Evolutionary conservation across 2,888 invertebrate genomes (phyloP), one percentile per base, ranked within the genome.

Genomic region (Incurvaria masculella): DNA sequence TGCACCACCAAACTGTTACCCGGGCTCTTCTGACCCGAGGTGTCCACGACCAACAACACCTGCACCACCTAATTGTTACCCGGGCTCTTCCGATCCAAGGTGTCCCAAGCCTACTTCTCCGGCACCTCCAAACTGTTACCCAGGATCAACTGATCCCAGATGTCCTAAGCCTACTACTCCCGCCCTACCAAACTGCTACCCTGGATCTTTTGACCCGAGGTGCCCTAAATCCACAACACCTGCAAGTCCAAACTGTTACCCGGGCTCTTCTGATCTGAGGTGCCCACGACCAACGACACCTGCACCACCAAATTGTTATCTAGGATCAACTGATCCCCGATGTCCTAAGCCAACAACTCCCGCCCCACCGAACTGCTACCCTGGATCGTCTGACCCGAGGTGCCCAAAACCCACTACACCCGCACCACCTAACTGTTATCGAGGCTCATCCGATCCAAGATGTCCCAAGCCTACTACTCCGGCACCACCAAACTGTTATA

Each of bases 81-180:
- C 56, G 18, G 55, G 53, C 19, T 56, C 53, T 16, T 51, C 52
- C 5, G 54, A 58, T 38, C 53, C 54, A 23, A 55, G 59, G 11
- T 57, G 60, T 26, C 60, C 55, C 4, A 52, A 51, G 42, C 54
- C 58, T 8, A 56, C 56, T 0, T 55, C 56, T 17, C 57, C 57
- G 17, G 46, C 56, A 17, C 54, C 56, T 40, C 59, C 61, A 3
- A 40, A 52, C 2, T 72, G 71, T 46, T 70, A 61, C 52, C 66
- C 66, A 2, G 65, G 65, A 10, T 60, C 59, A 4, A 55, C 48
- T 4, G 65, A 62, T 49, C 57, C 61, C 23, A 48, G 62, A 44
- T 61, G 57, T 47, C 54, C 60, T 27, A 38, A 53, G 48, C 56
- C 61, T 40, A 57, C 60, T n/a, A 55, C 56, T 1, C 52, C 53